These are phyloP conservation scores for Xestia sexstrigata DNA, from an alignment of 2,888 invertebrate species.

Conservation along the genomic window DNA sequence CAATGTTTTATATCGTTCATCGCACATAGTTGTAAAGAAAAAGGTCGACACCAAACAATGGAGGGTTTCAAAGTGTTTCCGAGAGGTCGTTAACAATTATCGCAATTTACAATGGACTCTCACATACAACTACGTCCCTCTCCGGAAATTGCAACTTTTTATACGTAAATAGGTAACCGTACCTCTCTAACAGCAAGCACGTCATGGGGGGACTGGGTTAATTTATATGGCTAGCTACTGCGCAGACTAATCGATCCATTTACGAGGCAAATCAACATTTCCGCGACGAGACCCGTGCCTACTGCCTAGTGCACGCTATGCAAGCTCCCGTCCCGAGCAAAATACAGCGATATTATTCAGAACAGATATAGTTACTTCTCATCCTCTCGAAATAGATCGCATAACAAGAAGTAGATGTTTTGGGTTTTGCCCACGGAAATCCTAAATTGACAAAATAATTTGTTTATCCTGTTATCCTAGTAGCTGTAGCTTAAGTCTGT, in stretches of 20 bases:
- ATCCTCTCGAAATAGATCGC: neutral
- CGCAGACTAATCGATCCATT: conserved; percentile 39
- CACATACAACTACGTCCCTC: conserved; percentile 15
- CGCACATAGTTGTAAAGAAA: conserved; percentile 22
- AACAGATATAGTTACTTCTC: conserved; percentile 11
- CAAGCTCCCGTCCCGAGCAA: conserved; percentile 5
- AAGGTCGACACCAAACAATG: conserved; percentile 31
- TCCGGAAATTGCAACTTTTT: conserved; percentile 34
- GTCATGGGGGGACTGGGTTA: neutral
- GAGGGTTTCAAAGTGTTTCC: conserved; percentile 30
- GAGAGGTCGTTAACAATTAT: conserved; percentile 39
- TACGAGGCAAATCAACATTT: conserved; percentile 46
- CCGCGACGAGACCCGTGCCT: conserved; percentile 14
- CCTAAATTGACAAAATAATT: neutral
- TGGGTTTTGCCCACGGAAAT: neutral
- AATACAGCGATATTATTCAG: conserved; percentile 3
- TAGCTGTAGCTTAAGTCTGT: neutral
- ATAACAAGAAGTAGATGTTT: neutral
- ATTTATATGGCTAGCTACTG: conserved; percentile 36
- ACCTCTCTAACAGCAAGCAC: neutral
- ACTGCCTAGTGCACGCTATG: neutral
- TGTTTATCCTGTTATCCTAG: neutral
- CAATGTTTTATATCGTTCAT: conserved; percentile 30
- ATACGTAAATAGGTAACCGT: neutral
- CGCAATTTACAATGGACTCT: conserved; percentile 31